A percentile compares a stretch with the other conserved stretches of the same genome.
phyloP scores from a whole-genome alignment of 2,797 vertebrate genomes.

The Agapornis canus region DNA sequence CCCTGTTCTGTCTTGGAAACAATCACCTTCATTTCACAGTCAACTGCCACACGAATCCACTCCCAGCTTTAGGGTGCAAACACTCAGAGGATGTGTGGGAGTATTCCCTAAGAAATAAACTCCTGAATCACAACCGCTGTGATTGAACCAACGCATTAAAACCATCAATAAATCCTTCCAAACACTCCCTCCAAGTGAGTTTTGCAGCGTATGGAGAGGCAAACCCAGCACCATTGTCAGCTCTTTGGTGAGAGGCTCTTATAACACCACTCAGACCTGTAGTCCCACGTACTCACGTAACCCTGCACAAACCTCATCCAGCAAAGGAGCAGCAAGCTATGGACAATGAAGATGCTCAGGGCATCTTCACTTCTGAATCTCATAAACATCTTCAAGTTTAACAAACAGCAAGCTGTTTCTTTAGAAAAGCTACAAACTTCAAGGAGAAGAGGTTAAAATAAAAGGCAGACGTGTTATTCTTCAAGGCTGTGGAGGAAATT shows the following conservation, averaged over 20 bases:
- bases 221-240: background rate
- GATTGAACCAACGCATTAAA: background rate
- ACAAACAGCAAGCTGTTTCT: background rate
- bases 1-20: background rate
- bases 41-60: slow-evolving; percentile 7
- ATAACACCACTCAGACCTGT: background rate
- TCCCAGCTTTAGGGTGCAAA: background rate
- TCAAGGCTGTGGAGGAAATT: slow-evolving; percentile 47
- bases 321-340: background rate
- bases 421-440: background rate
- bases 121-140: background rate
- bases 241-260: background rate
- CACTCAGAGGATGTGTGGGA: slow-evolving; percentile 10
- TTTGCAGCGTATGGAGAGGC: background rate
- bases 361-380: background rate
- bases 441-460: background rate
- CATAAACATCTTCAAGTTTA: background rate
- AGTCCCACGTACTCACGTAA: background rate
- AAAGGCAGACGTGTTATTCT: slow-evolving; percentile 38
- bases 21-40: background rate
- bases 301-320: background rate
- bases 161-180: background rate
- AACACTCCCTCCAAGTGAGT: background rate
- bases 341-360: background rate
- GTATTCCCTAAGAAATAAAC: slow-evolving; percentile 51